Conservation (phyloP, 1,140 invertebrate species). For the Bombus sylvicola region DNA sequence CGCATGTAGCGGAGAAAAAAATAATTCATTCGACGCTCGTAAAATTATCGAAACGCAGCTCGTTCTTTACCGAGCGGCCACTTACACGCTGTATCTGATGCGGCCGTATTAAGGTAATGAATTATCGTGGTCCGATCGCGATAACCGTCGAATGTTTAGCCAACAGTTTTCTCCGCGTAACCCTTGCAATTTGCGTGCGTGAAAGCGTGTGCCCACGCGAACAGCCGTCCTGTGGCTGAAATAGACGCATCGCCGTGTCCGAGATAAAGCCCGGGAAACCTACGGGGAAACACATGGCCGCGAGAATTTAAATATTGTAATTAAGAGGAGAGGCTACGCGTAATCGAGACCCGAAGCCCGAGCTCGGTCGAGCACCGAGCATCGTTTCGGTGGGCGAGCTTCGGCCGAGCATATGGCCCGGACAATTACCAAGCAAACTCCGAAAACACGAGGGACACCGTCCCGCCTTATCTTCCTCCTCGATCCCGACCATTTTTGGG, state of each 20-base stretch:
- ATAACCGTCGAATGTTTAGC: slow-evolving; percentile 78
- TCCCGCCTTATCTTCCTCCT: slow-evolving; percentile 50
- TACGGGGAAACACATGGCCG: slow-evolving; percentile 70
- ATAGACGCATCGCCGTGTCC: slow-evolving; percentile 22
- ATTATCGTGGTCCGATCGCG: slow-evolving; percentile 74
- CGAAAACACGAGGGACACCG: slow-evolving; percentile 49
- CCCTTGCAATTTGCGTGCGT: slow-evolving; percentile 46
- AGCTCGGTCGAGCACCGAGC: slow-evolving; percentile 61
- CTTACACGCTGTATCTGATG: slow-evolving; percentile 46
- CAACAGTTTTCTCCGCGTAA: slow-evolving; percentile 74
- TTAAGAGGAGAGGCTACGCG: slow-evolving; percentile 68
- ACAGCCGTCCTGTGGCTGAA: slow-evolving; percentile 16
- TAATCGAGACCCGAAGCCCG: slow-evolving; percentile 66
- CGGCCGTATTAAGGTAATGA: slow-evolving; percentile 69
- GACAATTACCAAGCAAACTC: slow-evolving; percentile 63
- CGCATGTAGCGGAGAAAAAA: neutral
- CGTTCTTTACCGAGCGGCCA: neutral
- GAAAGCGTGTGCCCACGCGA: slow-evolving; percentile 31
- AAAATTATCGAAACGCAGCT: slow-evolving; percentile 32
- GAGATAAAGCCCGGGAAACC: slow-evolving; percentile 10
- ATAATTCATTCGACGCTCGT: neutral
- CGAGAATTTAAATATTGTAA: slow-evolving; percentile 80
- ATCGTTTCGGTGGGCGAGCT: slow-evolving; percentile 69
- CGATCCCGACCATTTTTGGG: slow-evolving; percentile 53
- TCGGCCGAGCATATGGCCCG: slow-evolving; percentile 72